A percentile compares a stretch with the other conserved stretches of the same genome.
These are phyloP conservation scores for Cyanocitta stelleri DNA, from an alignment of 2,113 vertebrate species.

Conservation along the genomic window DNA sequence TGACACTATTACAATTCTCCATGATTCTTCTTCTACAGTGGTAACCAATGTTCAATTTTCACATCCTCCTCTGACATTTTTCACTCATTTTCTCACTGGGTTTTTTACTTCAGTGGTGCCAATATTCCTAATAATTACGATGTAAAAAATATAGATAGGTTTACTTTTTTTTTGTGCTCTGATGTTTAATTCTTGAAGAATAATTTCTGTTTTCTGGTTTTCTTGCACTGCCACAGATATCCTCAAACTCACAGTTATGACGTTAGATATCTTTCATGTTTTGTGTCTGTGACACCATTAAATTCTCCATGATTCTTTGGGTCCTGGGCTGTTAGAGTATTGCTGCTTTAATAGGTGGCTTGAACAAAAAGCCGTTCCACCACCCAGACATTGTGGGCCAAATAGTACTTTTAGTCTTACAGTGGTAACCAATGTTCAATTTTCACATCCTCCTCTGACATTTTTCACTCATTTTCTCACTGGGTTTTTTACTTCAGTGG, in stretches of 20 bases:
- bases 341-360: neutral
- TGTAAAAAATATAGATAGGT: too few species aligned
- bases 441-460: neutral
- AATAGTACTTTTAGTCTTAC: neutral
- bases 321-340: neutral
- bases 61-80: too few species aligned
- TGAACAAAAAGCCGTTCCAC: neutral
- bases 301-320: neutral
- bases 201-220: too few species aligned
- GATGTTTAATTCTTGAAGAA: too few species aligned
- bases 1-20: neutral
- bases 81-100: too few species aligned
- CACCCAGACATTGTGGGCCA: neutral
- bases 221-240: neutral
- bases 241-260: neutral
- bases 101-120: too few species aligned
- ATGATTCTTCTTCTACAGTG: too few species aligned
- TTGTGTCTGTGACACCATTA: neutral
- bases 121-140: too few species aligned
- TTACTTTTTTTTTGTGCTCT: too few species aligned
- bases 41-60: too few species aligned
- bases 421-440: neutral
- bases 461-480: neutral
- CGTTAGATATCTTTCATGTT: neutral
- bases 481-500: neutral